Conservation (phyloP, 2,888 invertebrate species). For the Pilophorus perplexus region DNA sequence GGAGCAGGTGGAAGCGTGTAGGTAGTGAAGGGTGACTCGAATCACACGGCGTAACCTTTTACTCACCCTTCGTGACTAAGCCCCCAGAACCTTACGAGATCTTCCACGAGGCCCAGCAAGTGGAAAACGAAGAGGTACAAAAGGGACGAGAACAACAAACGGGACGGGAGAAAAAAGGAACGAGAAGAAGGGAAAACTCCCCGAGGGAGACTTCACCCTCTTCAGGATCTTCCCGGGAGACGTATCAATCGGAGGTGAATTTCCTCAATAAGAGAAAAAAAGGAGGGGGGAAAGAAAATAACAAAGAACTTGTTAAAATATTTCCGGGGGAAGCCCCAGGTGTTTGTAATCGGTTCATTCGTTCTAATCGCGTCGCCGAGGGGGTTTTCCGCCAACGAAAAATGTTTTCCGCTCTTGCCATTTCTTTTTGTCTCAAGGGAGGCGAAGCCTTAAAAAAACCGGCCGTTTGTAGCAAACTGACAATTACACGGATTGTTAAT, state of each 20-base stretch:
- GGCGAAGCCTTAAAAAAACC: too few species aligned
- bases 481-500: too few species aligned
- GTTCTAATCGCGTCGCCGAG: conserved; percentile 6
- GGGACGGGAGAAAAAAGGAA: conserved; percentile 1
- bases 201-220: neutral
- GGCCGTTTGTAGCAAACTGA: too few species aligned
- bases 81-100: conserved; percentile 15
- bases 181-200: neutral
- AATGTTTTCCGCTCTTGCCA: too few species aligned
- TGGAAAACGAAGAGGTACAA: neutral
- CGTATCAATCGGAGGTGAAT: conserved; percentile 22
- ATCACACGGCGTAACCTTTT: conserved; percentile 37
- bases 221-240: conserved; percentile 17
- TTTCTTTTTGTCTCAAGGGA: too few species aligned
- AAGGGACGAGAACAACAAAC: neutral
- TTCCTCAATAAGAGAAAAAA: conserved; percentile 11
- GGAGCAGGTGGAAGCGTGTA: conserved; percentile 37
- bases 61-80: conserved; percentile 33
- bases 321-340: conserved; percentile 19
- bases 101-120: neutral
- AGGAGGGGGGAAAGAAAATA: conserved; percentile 13
- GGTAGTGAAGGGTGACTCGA: conserved; percentile 32
- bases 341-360: conserved; percentile 27
- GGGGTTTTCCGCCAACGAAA: too few species aligned
- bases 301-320: conserved; percentile 32